Evolutionary conservation across 2,888 invertebrate genomes (phyloP).

Genomic region (Lasius fuliginosus): DNA sequence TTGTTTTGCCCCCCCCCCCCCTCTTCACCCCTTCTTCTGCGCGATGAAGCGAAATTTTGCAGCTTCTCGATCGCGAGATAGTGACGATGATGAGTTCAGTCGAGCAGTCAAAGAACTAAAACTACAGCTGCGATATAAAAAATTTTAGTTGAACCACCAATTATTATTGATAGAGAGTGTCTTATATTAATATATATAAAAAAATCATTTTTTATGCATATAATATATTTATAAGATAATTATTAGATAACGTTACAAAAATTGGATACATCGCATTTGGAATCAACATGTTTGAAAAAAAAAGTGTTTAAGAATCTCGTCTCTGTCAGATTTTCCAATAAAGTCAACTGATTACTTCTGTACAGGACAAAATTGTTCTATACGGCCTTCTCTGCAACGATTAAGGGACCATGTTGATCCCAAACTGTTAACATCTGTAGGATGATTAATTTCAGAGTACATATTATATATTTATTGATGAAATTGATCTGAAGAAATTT

Average conservation of each 20-base stretch:
- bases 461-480: slow-evolving; percentile 1
- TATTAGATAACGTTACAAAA: neutral
- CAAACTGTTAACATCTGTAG: neutral
- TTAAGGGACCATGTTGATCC: neutral
- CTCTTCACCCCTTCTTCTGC: neutral
- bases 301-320: neutral
- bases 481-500: neutral
- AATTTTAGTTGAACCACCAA: neutral
- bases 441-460: neutral
- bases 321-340: neutral
- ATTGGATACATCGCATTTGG: neutral
- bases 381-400: neutral
- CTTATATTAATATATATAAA: neutral
- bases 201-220: neutral
- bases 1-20: neutral
- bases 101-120: neutral
- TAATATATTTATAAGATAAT: too few relatives aligned
- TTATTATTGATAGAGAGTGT: neutral
- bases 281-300: neutral
- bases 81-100: slow-evolving; percentile 9
- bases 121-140: neutral
- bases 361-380: neutral
- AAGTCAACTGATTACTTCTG: neutral
- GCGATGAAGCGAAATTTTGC: slow-evolving; percentile 13
- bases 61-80: slow-evolving; percentile 24